phyloP scores from a whole-genome alignment of 92 coral and sea anemone species.

The Montipora capitata region DNA sequence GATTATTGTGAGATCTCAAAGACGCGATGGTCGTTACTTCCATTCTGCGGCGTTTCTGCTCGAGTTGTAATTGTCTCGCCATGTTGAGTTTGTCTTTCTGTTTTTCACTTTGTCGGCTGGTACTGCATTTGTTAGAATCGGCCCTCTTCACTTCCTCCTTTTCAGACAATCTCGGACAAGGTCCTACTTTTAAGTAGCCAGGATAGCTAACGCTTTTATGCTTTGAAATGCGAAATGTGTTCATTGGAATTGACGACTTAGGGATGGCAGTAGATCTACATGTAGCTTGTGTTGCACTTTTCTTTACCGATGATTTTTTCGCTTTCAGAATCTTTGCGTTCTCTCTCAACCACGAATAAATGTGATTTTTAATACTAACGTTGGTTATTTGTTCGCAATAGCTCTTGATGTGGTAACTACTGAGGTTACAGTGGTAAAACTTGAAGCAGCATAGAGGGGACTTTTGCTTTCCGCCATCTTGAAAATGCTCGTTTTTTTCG shows the following conservation, averaged over 20 bases:
- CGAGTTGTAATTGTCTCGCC: background rate
- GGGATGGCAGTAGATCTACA: constrained; percentile 16
- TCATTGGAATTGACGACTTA: constrained; percentile 42
- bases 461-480: constrained; percentile 33
- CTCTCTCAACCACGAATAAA: constrained; percentile 54
- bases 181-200: constrained; percentile 81
- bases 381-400: constrained; percentile 86
- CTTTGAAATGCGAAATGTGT: constrained; percentile 61
- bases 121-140: background rate
- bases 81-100: background rate
- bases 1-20: background rate
- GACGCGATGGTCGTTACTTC: constrained; percentile 3
- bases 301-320: constrained; percentile 13
- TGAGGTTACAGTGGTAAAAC: constrained; percentile 78
- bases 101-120: background rate
- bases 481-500: background rate
- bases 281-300: background rate
- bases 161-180: constrained; percentile 59
- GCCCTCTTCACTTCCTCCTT: constrained; percentile 10
- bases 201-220: constrained; percentile 12
- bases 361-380: constrained; percentile 54
- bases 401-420: constrained; percentile 68
- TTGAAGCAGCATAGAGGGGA: constrained; percentile 56
- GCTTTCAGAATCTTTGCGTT: background rate
- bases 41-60: constrained; percentile 12